Base-by-base conservation (phyloP, 64 coral and sea anemone genomes). In the Dendrophyllia cribrosa region DNA sequence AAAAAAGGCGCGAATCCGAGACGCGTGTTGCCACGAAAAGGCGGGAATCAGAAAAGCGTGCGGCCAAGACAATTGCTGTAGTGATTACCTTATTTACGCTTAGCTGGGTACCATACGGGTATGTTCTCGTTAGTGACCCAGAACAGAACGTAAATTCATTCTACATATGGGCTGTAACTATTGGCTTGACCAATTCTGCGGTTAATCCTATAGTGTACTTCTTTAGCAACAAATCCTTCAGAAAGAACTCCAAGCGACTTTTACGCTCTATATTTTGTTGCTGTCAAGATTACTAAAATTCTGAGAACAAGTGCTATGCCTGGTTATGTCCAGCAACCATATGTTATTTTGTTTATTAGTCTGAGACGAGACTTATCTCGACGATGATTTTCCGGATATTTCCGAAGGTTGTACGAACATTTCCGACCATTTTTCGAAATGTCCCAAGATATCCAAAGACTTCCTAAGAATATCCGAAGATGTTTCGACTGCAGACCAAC, bases 121-220 rank as follows among this genome's bases (percentile, higher is more conserved):
- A 87, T 76, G 60, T 92, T 43, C 82, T 83, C 21, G 86, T 92
- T 50, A 71, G 72, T n/a, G 90, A 83, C 7, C 90, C 72, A 5
- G 90, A 87, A 44, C 84, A 92, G 23, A 86, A 92, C 59, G 66
- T 86, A 15, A 85, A 85, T 9, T 77, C 72, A 14, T 83, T 85
- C 20, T 92, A 92, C 46, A 87, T 86, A 49, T 92, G 90, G 90
- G 90, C 90, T 5, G 86, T 83, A 43, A 87, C 90, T 3, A 43
- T 92, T 16, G 90, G 81, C 0, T 58, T 92, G 60, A 92, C 81
- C 14, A 86, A 74, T 47, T 92, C 90, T 19, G 82, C 90, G 4
- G 45, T 86, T 12, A 92, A 92, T 45, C 90, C 90, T 7, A 12
- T 87, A 0, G 84, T 92, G 43, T 92, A 92, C 51, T 92, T 83